Evolutionary conservation across 2,888 invertebrate genomes (phyloP), one percentile per base, ranked within the genome.

Genomic region (Limenitis arthemis): DNA sequence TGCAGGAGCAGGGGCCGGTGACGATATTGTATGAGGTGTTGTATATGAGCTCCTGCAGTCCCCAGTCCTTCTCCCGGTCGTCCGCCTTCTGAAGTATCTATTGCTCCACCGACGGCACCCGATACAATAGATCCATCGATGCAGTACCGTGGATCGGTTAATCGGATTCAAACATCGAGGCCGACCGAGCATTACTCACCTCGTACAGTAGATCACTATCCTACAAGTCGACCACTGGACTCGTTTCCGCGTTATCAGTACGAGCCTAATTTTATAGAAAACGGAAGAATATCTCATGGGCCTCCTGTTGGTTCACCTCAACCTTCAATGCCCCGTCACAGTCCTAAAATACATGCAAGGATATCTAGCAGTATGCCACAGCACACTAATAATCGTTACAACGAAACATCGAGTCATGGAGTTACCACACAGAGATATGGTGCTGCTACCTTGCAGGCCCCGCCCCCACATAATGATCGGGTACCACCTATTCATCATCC

Each of bases 401-500:
- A 79, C 8, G 85, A 84, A 40, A 61, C 70, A 34, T 66, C 77
- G 1, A 63, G 71, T 20, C 77, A 77, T 49, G 82, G 77, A 60
- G 73, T 84, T 28, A 72, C 80, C 30, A 64, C 74, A 41, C 77
- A 77, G 54, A 76, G 84, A 46, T 84, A 80, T 62, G 53, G 71
- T 36, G 68, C 79, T 64, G 71, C 75, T 47, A 54, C 61, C 6
- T 29, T 70, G 37, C 79, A 79, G 56, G 78, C 77, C n/a, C 79
- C 78, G 11, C 81, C 81, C 36, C 83, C 76, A 33, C 81, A 77
- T 49, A 86, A 85, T 53, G 86, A 86, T 62, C 77, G 86, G 6
- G 85, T 85, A 51, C 86, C 86, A 49, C 86, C 86, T 28, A 85
- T 86, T 64, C 83, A 85, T 60, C 85, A 86, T 61, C 85, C 84